Percentiles rank a stretch among this genome's conserved stretches.
These are phyloP conservation scores for Hirundo rustica DNA, from an alignment of 2,797 vertebrate species.

Conservation along the genomic window DNA sequence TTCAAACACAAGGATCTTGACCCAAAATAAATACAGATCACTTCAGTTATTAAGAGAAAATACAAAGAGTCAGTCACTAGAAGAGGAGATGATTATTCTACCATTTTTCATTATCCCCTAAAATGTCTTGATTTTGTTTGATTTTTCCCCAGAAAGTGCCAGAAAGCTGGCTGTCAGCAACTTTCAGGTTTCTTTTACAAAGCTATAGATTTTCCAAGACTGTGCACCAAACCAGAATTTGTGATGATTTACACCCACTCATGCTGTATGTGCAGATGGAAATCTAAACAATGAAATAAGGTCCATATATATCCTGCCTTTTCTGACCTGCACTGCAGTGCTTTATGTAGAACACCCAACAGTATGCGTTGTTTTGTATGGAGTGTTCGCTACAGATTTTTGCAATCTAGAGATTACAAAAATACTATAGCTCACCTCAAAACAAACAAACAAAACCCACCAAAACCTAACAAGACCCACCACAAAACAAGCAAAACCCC, in stretches of 20 bases:
- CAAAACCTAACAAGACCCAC: background rate
- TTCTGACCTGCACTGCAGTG: background rate
- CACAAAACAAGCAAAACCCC: background rate
- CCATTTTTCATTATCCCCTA: background rate
- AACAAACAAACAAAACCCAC: background rate
- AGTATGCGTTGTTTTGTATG: background rate
- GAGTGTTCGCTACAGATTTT: background rate
- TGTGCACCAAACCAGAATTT: slow-evolving; percentile 41
- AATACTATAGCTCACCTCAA: background rate
- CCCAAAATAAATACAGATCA: background rate
- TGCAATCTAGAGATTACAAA: background rate
- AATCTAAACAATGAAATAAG: slow-evolving; percentile 51
- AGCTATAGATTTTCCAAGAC: slow-evolving; percentile 38
- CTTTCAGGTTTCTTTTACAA: slow-evolving; percentile 41
- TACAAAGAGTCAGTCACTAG: background rate
- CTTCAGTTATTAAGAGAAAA: background rate
- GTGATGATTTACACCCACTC: slow-evolving; percentile 48
- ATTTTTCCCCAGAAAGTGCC: slow-evolving; percentile 29
- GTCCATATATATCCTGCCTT: background rate
- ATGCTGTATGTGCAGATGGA: slow-evolving; percentile 25
- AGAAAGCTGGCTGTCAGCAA: slow-evolving; percentile 41
- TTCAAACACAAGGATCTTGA: background rate
- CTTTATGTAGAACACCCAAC: background rate
- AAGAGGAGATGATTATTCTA: background rate
- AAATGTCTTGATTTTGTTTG: slow-evolving; percentile 25